These are phyloP conservation scores for Mizuhopecten yessoensis DNA, from an alignment of 1,140 invertebrate species.

Conservation along the genomic window DNA sequence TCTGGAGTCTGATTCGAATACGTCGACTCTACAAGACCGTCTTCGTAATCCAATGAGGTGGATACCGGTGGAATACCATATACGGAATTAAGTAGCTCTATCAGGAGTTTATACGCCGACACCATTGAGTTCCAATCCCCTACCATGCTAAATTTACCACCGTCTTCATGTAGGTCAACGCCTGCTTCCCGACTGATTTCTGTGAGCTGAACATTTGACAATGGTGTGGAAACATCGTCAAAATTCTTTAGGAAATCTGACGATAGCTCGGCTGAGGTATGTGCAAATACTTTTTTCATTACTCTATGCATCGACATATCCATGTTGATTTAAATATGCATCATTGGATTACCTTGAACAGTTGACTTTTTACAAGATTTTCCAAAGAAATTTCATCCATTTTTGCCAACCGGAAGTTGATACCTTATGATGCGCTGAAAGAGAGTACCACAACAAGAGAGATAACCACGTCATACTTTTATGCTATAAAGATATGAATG, in stretches of 20 bases:
- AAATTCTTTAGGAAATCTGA: slow-evolving; percentile 28
- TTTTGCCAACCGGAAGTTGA: slow-evolving; percentile 19
- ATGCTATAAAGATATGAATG: no score
- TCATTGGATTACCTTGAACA: neutral
- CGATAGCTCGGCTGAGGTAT: neutral
- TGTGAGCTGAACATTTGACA: neutral
- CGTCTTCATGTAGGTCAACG: neutral
- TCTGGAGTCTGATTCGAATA: neutral
- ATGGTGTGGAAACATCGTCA: neutral
- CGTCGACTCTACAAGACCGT: neutral
- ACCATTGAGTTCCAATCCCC: slow-evolving; percentile 21
- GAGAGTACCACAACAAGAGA: neutral
- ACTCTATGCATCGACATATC: slow-evolving; percentile 33
- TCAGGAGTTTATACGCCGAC: neutral
- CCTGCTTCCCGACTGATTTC: slow-evolving; percentile 36
- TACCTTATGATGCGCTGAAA: slow-evolving; percentile 22
- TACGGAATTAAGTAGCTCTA: neutral
- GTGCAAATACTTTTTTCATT: slow-evolving; percentile 4
- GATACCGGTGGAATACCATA: slow-evolving; percentile 17
- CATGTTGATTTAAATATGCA: neutral
- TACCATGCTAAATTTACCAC: slow-evolving; percentile 13
- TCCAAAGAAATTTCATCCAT: neutral
- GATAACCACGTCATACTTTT: no score
- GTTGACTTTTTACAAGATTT: slow-evolving; percentile 18
- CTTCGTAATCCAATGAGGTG: neutral